phyloP scores from a whole-genome alignment of 1,140 invertebrate genomes.

The Uloborus diversus region DNA sequence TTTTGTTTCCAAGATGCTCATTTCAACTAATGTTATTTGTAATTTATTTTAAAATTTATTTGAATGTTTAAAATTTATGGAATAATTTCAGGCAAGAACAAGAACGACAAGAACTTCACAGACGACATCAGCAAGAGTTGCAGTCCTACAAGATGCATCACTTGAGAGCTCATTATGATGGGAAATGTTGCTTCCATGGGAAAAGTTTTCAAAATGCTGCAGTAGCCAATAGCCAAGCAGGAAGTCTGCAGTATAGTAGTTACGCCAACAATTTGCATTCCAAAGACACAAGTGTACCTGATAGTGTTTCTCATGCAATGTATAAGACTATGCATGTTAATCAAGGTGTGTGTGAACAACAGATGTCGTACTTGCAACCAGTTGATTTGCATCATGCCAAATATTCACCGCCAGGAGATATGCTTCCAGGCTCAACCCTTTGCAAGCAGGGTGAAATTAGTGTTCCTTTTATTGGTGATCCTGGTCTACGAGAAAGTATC shows the following conservation, averaged over 20 bases:
- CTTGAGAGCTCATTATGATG: conserved; percentile 25
- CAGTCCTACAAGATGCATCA: conserved; percentile 50
- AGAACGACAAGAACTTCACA: conserved; percentile 43
- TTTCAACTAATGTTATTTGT: too few species aligned
- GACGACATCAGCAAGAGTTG: conserved; percentile 50
- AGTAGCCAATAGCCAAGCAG: conserved; percentile 16
- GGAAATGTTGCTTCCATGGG: conserved; percentile 39
- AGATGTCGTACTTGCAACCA: background rate
- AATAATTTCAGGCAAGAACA: conserved; percentile 43
- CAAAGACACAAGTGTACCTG: conserved; percentile 3
- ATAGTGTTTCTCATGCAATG: background rate
- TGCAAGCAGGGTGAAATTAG: background rate
- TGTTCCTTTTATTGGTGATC: background rate
- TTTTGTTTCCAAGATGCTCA: too few species aligned
- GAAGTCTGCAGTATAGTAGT: background rate
- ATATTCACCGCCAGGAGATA: background rate
- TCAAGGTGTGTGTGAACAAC: background rate
- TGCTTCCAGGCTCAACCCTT: too few species aligned
- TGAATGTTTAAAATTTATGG: too few species aligned
- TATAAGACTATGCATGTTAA: conserved; percentile 12
- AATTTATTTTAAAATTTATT: too few species aligned
- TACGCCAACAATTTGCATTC: conserved; percentile 5
- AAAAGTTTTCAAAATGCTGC: conserved; percentile 23
- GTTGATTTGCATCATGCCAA: background rate
- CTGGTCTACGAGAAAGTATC: background rate